A percentile compares a stretch with the other conserved stretches of the same genome.
Evolutionary conservation across 1,140 invertebrate genomes (phyloP).

Genomic region (Probaryconus sp.): DNA sequence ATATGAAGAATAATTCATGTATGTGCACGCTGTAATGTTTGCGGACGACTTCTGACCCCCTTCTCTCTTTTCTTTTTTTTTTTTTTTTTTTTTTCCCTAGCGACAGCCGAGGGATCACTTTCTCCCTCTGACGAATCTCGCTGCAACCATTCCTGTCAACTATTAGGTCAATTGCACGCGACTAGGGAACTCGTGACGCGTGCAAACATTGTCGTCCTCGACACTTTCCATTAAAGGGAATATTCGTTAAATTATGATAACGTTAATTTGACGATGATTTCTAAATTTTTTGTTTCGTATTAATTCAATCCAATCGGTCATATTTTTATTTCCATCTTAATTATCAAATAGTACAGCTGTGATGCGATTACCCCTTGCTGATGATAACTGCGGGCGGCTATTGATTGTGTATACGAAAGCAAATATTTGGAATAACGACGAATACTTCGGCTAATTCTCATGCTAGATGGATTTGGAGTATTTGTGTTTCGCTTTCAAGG

Average conservation of each 20-base stretch:
- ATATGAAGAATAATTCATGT: constrained; percentile 52
- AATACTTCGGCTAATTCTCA: constrained; percentile 38
- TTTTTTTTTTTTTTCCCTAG: constrained; percentile 47
- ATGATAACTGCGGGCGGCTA: constrained; percentile 17
- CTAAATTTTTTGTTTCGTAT: too few relatives aligned
- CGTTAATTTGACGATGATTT: too few relatives aligned
- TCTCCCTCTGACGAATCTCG: constrained; percentile 37
- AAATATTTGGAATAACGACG: constrained; percentile 36
- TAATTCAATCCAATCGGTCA: too few relatives aligned
- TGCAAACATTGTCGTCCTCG: constrained; percentile 28
- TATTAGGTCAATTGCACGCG: constrained; percentile 39
- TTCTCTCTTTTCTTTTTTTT: too few relatives aligned
- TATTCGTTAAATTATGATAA: too few relatives aligned
- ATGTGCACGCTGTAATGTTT: constrained; percentile 60
- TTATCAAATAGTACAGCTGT: too few relatives aligned
- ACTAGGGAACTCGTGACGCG: constrained; percentile 19
- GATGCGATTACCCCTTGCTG: too few relatives aligned
- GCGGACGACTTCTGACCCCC: constrained; percentile 66
- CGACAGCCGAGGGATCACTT: constrained; percentile 50
- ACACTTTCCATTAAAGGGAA: constrained; percentile 18
- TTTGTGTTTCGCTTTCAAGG: constrained; percentile 44
- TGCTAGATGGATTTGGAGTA: constrained; percentile 31
- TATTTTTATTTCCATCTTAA: too few relatives aligned
- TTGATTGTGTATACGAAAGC: constrained; percentile 17
- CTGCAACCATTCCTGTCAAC: constrained; percentile 35